Percentiles rank a stretch among this genome's conserved stretches.
phyloP scores from a whole-genome alignment of 2,113 vertebrate species.

The Periophthalmodon schlosseri region DNA sequence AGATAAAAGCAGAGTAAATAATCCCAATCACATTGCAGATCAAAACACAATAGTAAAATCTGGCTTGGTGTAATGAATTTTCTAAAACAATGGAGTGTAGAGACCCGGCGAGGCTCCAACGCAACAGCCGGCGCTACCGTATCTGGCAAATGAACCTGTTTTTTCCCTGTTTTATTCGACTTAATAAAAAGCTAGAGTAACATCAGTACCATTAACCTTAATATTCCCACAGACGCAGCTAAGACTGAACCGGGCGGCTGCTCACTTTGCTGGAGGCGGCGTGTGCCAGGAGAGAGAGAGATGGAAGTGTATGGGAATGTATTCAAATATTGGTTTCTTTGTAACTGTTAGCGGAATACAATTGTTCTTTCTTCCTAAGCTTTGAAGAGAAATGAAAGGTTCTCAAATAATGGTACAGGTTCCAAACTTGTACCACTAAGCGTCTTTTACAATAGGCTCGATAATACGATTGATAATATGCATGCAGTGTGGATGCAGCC shows the following conservation, averaged over 20 bases:
- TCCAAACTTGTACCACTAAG: too few relatives aligned
- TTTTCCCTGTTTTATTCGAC: slow-evolving; percentile 27
- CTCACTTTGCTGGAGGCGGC: slow-evolving; percentile 32
- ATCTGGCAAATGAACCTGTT: slow-evolving; percentile 19
- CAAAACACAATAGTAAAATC: slow-evolving; percentile 8
- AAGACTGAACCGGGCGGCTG: slow-evolving; percentile 21
- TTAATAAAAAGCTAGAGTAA: slow-evolving; percentile 34
- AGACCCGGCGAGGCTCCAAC: slow-evolving; percentile 12
- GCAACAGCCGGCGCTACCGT: slow-evolving; percentile 6
- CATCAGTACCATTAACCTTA: slow-evolving; percentile 51
- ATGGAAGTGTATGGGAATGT: not conserved
- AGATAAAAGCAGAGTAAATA: not conserved
- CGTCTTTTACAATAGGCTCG: too few relatives aligned
- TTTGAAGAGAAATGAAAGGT: not conserved
- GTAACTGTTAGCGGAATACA: not conserved
- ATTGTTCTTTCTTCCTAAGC: not conserved
- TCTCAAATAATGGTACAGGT: too few relatives aligned
- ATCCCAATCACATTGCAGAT: not conserved
- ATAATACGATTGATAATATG: too few relatives aligned
- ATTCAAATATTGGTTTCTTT: slow-evolving; percentile 14
- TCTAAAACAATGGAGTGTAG: not conserved
- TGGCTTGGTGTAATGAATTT: slow-evolving; percentile 5
- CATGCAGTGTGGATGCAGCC: too few relatives aligned
- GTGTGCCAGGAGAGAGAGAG: slow-evolving; percentile 7
- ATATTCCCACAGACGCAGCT: slow-evolving; percentile 31